These are phyloP conservation scores for Nemapogon koenigi DNA, from an alignment of 2,888 invertebrate genomes.

Conservation along the genomic window DNA sequence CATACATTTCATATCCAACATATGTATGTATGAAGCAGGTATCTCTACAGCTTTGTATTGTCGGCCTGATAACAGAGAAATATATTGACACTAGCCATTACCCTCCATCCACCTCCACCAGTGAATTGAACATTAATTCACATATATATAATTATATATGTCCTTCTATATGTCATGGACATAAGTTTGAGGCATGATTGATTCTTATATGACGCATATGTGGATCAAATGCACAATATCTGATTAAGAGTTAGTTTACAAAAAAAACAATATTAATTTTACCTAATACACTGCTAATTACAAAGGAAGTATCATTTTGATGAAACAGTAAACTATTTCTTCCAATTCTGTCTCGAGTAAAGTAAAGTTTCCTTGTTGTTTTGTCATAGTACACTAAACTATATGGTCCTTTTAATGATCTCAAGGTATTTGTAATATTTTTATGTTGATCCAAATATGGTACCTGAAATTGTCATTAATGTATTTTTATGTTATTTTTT, in stretches of 20 bases:
- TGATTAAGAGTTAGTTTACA: no score
- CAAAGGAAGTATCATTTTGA: conserved; percentile 33
- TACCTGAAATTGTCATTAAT: conserved; percentile 24
- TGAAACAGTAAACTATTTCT: conserved; percentile 81
- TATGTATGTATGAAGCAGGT: conserved; percentile 68
- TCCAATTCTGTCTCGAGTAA: conserved; percentile 86
- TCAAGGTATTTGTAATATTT: conserved; percentile 52
- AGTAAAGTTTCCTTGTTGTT: conserved; percentile 67
- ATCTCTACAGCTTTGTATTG: conserved; percentile 62
- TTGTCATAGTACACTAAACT: conserved; percentile 80
- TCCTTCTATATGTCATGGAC: no score
- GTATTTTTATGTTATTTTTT: no score
- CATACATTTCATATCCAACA: conserved; percentile 40
- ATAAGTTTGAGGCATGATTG: no score
- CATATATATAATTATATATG: no score
- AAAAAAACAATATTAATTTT: conserved; percentile 15
- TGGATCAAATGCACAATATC: no score
- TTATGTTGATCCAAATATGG: conserved; percentile 18
- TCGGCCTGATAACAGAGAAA: conserved; percentile 37
- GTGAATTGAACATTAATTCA: no score
- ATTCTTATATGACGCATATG: no score
- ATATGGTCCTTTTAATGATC: conserved; percentile 79
- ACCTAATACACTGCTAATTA: conserved; percentile 64
- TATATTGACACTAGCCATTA: no score
- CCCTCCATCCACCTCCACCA: no score